These are phyloP conservation scores for Tetragonisca angustula DNA, from an alignment of 2,888 invertebrate genomes.

Conservation along the genomic window DNA sequence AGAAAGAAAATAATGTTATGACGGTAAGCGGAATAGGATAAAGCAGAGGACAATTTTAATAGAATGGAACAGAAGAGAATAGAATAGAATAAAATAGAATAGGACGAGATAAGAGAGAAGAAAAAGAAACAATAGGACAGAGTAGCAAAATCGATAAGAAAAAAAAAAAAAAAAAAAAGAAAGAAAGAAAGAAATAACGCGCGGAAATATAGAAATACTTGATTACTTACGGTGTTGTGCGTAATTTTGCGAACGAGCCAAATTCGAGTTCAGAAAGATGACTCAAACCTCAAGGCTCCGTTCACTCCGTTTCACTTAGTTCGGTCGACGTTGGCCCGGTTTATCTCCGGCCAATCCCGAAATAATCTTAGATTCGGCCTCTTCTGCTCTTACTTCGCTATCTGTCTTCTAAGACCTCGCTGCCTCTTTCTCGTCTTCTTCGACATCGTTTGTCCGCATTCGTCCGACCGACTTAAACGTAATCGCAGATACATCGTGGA, in stretches of 20 bases:
- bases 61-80: neutral
- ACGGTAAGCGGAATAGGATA: neutral
- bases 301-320: constrained; percentile 67
- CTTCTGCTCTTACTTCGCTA: constrained; percentile 70
- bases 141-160: neutral
- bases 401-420: constrained; percentile 55
- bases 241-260: constrained; percentile 67
- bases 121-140: neutral
- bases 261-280: constrained; percentile 70
- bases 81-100: neutral
- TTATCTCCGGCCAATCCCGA: constrained; percentile 80
- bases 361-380: constrained; percentile 81
- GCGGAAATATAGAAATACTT: constrained; percentile 28
- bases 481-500: constrained; percentile 27
- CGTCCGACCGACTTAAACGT: constrained; percentile 42
- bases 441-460: constrained; percentile 46
- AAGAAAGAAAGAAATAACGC: neutral
- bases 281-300: constrained; percentile 78
- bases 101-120: too few relatives aligned
- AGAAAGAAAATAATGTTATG: too few relatives aligned
- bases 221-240: constrained; percentile 67
- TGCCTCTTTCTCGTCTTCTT: constrained; percentile 48
- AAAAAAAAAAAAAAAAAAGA: too few relatives aligned
- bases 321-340: constrained; percentile 80
- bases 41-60: too few relatives aligned